Base-by-base conservation (phyloP, 2,113 vertebrate genomes). In the Cyprinodon brontotheroides region DNA sequence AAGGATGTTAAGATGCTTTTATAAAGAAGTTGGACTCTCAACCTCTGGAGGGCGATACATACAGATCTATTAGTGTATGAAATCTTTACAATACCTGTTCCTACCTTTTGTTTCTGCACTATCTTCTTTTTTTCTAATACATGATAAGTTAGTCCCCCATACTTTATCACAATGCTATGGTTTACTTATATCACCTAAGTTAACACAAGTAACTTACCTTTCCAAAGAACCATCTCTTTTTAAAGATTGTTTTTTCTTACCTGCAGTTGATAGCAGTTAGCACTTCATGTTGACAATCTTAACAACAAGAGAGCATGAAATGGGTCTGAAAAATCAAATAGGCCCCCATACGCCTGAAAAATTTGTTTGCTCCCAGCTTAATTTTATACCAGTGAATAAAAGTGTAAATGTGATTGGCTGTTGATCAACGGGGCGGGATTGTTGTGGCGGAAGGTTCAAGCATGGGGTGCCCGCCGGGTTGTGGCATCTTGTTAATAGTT, bases 1-100 rank as follows among this genome's bases (percentile, higher is more conserved):
- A 68, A 17, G 80, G 78, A 75, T 78, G 75, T 75, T 80, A 67
- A 73, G 72, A 65, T 65, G 78, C 68, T 86, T 43, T 86, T 63
- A 79, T 83, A 85, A 91, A 86, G 87, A 81, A 85, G 63, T 72
- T 69, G 75, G 17, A 66, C 41, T 72, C 75, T 79, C 53, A 80
- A 77, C 79, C 83, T 88, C 82, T 87, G 72, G 71, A 82, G 68
- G 83, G 79, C 82, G 75, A 85, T 85, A 83, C 81, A 61, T 75
- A 61, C 60, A 72, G 73, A 85, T 68, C 90, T 78, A 76, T 86
- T 76, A 74, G 50, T 72, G 38, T 20, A 40, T 9, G 77, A 82
- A 86, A 84, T 82, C 69, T 70, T 79, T 78, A 60, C 62, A 70
- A 67, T 87, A 40, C 38, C 53, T 68, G 50, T 39, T 48, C 70